Base-by-base conservation (phyloP, 2,113 vertebrate genomes). In the Platysteira castanea region DNA sequence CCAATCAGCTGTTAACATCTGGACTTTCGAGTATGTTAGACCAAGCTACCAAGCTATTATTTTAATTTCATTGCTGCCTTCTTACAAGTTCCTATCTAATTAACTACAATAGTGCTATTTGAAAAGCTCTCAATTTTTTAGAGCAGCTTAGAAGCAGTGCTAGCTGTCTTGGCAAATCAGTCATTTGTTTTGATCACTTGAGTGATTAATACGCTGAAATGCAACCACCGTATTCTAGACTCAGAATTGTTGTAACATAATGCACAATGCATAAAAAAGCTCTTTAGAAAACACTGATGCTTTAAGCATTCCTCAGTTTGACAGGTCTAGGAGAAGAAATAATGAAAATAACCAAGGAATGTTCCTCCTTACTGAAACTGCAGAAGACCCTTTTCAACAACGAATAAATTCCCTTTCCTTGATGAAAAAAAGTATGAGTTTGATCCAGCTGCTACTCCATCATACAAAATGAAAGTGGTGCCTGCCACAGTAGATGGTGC, bases 191-290 rank as follows among this genome's bases (percentile, higher is more conserved):
- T 96, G 90, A 79, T 82, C 96, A 96, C 84, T 84, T 68, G 71
- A 79, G 42, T 95, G 89, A 97, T 97, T 95, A 96, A 78, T 52
- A 93, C 23, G 73, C 65, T 95, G 95, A 86, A 93, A 95, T 61
- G 74, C 35, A 91, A 50, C 23, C 61, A 39, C 70, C 85, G 94
- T 85, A 85, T 70, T 64, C 71, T 77, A 91, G 84, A 91, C 68
- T 84, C 77, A 49, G 93, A 95, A 83, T 64, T 87, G 33, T 57
- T 95, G 84, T 89, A 96, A 73, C 22, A 78, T 82, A 91, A 94
- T 77, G 68, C 50, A 56, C 52, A 90, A 84, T 69, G 78, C 84
- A 89, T 93, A 75, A 94, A 97, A 97, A 96, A 92, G 47, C 41
- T 95, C 91, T 95, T 97, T 95, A 95, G 84, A 91, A 97, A 95